phyloP scores from a whole-genome alignment of 2,888 invertebrate genomes.

The Drosophila buzzatii region DNA sequence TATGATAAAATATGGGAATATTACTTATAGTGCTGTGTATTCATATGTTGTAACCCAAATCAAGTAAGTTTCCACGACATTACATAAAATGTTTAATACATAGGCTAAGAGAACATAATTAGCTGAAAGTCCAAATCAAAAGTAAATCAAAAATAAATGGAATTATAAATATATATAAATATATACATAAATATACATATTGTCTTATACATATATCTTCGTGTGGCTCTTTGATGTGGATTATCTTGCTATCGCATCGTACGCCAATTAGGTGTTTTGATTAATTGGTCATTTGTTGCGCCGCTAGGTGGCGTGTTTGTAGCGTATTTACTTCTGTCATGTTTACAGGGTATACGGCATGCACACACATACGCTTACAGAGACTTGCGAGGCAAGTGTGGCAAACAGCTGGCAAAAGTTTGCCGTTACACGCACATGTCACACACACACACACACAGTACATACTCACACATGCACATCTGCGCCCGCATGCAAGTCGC shows the following conservation, averaged over 20 bases:
- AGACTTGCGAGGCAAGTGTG: slow-evolving; percentile 4
- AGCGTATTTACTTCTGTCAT: slow-evolving; percentile 15
- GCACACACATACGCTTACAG: no score
- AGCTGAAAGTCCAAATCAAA: neutral
- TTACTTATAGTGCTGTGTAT: no score
- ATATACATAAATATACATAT: no score
- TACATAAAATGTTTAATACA: no score
- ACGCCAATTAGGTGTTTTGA: slow-evolving; percentile 20
- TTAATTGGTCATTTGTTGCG: slow-evolving; percentile 35
- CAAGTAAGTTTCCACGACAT: neutral
- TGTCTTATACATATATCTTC: no score
- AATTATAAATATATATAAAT: neutral
- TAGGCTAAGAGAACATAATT: neutral
- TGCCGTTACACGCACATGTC: slow-evolving; percentile 29
- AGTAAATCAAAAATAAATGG: neutral
- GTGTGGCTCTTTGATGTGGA: neutral
- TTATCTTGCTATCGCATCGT: neutral
- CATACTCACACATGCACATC: slow-evolving; percentile 9
- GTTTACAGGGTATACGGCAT: slow-evolving; percentile 49
- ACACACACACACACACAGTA: slow-evolving; percentile 1
- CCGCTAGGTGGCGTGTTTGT: slow-evolving; percentile 26
- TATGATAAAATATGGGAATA: no score
- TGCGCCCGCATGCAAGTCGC: slow-evolving; percentile 67
- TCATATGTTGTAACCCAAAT: no score
- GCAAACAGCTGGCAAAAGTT: slow-evolving; percentile 45